These are phyloP conservation scores for Scaptomyza cyrtandrae DNA, from an alignment of 2,888 invertebrate species.

Conservation along the genomic window DNA sequence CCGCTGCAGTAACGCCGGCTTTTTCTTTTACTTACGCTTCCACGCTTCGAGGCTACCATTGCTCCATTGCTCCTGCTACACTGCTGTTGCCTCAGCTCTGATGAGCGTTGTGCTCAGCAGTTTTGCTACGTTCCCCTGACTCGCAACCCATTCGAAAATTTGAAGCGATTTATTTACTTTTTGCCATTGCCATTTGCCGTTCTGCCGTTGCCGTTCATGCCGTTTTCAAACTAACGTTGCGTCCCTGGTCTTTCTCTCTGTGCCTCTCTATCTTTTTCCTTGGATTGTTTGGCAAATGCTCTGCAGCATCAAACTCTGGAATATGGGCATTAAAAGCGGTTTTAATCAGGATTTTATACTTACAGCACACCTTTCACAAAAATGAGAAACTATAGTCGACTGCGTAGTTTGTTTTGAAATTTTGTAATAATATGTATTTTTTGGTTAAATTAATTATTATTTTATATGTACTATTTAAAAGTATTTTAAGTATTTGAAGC, in stretches of 20 bases:
- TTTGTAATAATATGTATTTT: too few relatives aligned
- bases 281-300: conserved; percentile 53
- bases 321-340: conserved; percentile 59
- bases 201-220: conserved; percentile 36
- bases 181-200: conserved; percentile 56
- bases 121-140: conserved; percentile 53
- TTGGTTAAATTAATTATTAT: too few relatives aligned
- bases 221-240: conserved; percentile 24
- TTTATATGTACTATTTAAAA: too few relatives aligned
- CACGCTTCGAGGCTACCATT: conserved; percentile 40
- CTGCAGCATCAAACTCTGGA: conserved; percentile 68
- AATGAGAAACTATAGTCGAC: not conserved
- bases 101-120: conserved; percentile 71
- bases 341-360: conserved; percentile 33
- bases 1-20: conserved; percentile 49
- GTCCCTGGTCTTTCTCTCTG: not conserved
- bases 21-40: conserved; percentile 53
- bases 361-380: not conserved
- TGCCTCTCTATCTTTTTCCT: not conserved
- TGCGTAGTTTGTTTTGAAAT: not conserved
- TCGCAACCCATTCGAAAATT: conserved; percentile 76
- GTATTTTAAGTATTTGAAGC: too few relatives aligned
- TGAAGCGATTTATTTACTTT: conserved; percentile 78
- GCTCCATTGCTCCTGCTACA: not conserved
- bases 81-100: conserved; percentile 32